Conservation (phyloP, 1,140 invertebrate species). For the Gryon sp. region DNA sequence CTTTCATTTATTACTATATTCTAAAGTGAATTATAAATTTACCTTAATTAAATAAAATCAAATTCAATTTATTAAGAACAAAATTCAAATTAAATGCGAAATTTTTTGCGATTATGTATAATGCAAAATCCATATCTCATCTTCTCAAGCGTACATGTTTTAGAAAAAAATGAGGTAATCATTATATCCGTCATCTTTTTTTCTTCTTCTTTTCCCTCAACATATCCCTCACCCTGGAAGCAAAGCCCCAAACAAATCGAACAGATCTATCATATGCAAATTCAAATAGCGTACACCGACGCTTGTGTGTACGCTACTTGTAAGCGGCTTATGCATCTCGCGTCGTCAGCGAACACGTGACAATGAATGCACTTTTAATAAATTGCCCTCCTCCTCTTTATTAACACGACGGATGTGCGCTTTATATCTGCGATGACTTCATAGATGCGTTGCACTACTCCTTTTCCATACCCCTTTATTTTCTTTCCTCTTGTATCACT, state of each 20-base stretch:
- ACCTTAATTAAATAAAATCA: too few species aligned
- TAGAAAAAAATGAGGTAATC: constrained; percentile 7
- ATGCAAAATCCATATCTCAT: too few species aligned
- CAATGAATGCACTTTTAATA: constrained; percentile 78
- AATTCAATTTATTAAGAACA: too few species aligned
- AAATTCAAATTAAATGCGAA: too few species aligned
- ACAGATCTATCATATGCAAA: constrained; percentile 51
- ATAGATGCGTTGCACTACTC: constrained; percentile 43
- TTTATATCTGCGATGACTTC: constrained; percentile 55
- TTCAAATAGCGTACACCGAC: constrained; percentile 31
- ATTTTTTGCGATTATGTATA: too few species aligned
- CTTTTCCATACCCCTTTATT: constrained; percentile 10
- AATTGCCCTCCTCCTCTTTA: constrained; percentile 70
- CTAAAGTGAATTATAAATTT: too few species aligned
- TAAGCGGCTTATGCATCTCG: constrained; percentile 63
- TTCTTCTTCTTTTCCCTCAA: too few species aligned
- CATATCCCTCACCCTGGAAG: not conserved
- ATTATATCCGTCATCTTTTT: not conserved
- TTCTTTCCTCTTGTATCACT: not conserved
- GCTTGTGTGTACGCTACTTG: constrained; percentile 41
- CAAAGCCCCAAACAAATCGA: constrained; percentile 45
- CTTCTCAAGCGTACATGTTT: too few species aligned
- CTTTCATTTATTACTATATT: too few species aligned
- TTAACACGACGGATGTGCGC: constrained; percentile 60
- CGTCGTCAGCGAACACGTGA: constrained; percentile 71